A percentile compares a stretch with the other conserved stretches of the same genome.
These are phyloP conservation scores for Patella caerulea DNA, from an alignment of 2,888 invertebrate species.

Conservation along the genomic window DNA sequence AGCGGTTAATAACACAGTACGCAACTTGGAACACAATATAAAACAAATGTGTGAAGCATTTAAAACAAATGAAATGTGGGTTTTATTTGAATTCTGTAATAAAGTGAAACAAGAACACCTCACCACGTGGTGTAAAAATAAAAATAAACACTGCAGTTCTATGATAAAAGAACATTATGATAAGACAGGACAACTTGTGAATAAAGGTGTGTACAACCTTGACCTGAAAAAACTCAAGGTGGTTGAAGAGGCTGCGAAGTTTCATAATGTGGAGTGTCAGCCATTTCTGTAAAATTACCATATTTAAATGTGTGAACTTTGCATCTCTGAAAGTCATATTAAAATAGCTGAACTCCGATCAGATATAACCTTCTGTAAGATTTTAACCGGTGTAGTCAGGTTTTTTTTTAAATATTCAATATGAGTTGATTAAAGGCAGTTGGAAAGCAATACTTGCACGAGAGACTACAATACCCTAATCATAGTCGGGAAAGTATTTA, in stretches of 20 bases:
- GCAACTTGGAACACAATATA: background rate
- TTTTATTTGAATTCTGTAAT: background rate
- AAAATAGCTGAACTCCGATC: too few species aligned
- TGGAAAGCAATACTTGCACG: too few species aligned
- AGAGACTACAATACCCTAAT: too few species aligned
- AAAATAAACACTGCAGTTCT: background rate
- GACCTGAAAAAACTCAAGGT: background rate
- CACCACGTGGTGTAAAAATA: background rate
- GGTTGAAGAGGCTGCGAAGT: background rate
- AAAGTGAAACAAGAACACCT: background rate
- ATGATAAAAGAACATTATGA: background rate
- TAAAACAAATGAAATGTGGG: background rate
- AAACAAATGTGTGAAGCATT: background rate
- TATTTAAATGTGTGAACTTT: too few species aligned
- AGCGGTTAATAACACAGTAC: background rate
- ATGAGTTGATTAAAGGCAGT: too few species aligned
- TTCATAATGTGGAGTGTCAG: background rate
- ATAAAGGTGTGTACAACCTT: background rate
- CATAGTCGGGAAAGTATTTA: too few species aligned
- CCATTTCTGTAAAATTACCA: background rate
- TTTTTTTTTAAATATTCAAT: too few species aligned
- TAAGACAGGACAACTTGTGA: background rate
- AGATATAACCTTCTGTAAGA: too few species aligned
- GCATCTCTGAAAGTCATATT: too few species aligned
- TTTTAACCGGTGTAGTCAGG: too few species aligned